Evolutionary conservation across 2,888 invertebrate species (phyloP), one percentile per base, ranked within the genome.

Genomic region (Lamellibrachia columna): DNA sequence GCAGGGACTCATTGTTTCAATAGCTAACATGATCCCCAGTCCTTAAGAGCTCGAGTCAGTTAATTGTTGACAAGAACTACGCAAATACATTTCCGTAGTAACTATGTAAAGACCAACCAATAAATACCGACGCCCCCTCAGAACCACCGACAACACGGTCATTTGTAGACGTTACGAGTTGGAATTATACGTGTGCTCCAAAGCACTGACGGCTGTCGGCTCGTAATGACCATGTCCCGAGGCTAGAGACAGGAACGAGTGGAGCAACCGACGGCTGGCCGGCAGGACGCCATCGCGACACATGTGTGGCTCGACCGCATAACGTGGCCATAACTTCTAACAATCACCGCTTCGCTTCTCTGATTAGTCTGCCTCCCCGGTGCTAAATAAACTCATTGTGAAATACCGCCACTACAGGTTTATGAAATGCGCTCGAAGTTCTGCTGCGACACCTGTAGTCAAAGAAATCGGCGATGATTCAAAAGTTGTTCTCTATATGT

Each of bases 261-360:
- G 22, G 22, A 4, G 1, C 75, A 75, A 75, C 15, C 75, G 75
- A 22, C 75, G 75, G 58, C 58, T 15, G 75, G 75, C 75, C 22
- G 75, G 22, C 75, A 22, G 75, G 75, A 22, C 75, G 75, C 75
- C 75, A 6, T 11, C 4, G 75, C 75, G 75, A n/a, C 75, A 75
- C 4, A 22, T 22, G 15, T 11, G 75, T 75, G 22, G 3, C 75
- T n/a, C 7, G 75, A 75, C 75, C 75, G 75, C 75, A 75, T n/a
- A 75, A n/a, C 75, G 75, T n/a, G 75, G 75, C 75, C 75, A 75
- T 75, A 75, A 75, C 75, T 75, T 75, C 75, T n/a, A 75, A 75
- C 75, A 75, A 75, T 75, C 22, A 75, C 75, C 75, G 22, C 22
- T n/a, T 22, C 75, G n/a, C 40, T 75, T 75, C 75, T 75, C n/a